Evolutionary conservation across 2,888 invertebrate genomes (phyloP), one percentile per base, ranked within the genome.

Genomic region (Ophonus ardosiacus): DNA sequence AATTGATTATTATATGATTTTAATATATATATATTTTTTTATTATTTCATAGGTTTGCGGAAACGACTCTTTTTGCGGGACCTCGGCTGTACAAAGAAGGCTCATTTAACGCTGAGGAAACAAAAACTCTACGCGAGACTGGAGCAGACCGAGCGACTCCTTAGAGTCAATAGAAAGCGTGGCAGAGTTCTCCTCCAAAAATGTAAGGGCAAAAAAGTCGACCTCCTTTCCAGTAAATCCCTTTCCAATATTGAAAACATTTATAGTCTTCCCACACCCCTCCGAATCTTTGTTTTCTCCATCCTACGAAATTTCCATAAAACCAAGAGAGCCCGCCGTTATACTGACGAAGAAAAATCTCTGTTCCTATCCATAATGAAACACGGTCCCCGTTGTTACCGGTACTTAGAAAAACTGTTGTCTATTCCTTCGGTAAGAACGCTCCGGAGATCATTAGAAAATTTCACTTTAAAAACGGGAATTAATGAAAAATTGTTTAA

Each of bases 321-420:
- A 15, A 31, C 68, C 38, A 8, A 17, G 10, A 38, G 24, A 68
- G 1, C 24, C 24, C 63, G 21, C 8, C 63, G n/a, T 24, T 24
- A 21, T 21, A 63, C 18, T 0, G 13, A 3, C 0, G 63, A 63
- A 63, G 63, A 18, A 4, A 63, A 63, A n/a, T 63, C 10, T 63
- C 18, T 63, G 18, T 63, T 63, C 15, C 15, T 59, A 13, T 59
- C 59, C 59, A 59, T 59, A n/a, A n/a, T 15, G 15, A 13, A 59
- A 15, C 59, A 59, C 15, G 15, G n/a, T n/a, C n/a, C n/a, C n/a
- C n/a, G n/a, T n/a, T n/a, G n/a, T n/a, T n/a, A n/a, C n/a, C n/a
- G n/a, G 59, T 59, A 15, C 7, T 63, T 63, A n/a, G 21, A 63
- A 24, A 63, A 63, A 63, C 18, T 63, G 24, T 63, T 63, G 24